A percentile compares a stretch with the other conserved stretches of the same genome.
Evolutionary conservation across 2,888 invertebrate genomes (phyloP).

Genomic region (Girardia tigrina): DNA sequence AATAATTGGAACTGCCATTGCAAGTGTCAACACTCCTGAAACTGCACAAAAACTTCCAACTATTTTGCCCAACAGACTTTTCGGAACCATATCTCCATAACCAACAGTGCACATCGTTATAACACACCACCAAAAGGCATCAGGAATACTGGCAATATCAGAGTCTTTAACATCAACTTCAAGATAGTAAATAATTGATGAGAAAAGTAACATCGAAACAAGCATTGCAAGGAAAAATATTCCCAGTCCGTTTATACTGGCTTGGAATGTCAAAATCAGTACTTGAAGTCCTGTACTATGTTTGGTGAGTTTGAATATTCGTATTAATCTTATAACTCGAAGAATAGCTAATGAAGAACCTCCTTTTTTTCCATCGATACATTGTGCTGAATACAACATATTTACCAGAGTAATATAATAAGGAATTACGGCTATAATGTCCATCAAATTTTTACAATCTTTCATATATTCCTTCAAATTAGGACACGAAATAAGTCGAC

Average conservation of each 20-base stretch:
- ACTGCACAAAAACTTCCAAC: slow-evolving; percentile 35
- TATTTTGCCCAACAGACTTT: slow-evolving; percentile 32
- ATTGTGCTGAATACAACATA: not conserved
- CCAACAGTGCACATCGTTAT: slow-evolving; percentile 35
- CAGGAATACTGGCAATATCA: slow-evolving; percentile 34
- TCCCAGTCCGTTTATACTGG: slow-evolving; percentile 43
- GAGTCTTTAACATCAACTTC: slow-evolving; percentile 40
- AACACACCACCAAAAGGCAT: slow-evolving; percentile 36
- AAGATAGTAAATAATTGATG: slow-evolving; percentile 44
- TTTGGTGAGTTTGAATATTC: slow-evolving; percentile 43
- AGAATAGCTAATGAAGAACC: slow-evolving; percentile 44
- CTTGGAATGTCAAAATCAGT: slow-evolving; percentile 45
- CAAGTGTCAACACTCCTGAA: slow-evolving; percentile 35
- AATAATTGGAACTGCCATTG: slow-evolving; percentile 35
- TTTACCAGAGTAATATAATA: slow-evolving; percentile 44
- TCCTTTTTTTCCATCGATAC: slow-evolving; percentile 38
- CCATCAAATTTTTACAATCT: slow-evolving; percentile 44
- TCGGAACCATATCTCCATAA: slow-evolving; percentile 37
- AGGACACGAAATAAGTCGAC: slow-evolving; percentile 44
- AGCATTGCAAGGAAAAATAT: slow-evolving; percentile 43
- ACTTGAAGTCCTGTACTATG: slow-evolving; percentile 47
- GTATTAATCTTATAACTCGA: slow-evolving; percentile 42
- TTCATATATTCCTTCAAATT: slow-evolving; percentile 42
- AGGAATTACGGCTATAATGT: slow-evolving; percentile 47
- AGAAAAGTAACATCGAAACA: slow-evolving; percentile 41